Evolutionary conservation across 2,888 invertebrate species (phyloP), one percentile per base, ranked within the genome.

Genomic region (Sminthurides aquaticus): DNA sequence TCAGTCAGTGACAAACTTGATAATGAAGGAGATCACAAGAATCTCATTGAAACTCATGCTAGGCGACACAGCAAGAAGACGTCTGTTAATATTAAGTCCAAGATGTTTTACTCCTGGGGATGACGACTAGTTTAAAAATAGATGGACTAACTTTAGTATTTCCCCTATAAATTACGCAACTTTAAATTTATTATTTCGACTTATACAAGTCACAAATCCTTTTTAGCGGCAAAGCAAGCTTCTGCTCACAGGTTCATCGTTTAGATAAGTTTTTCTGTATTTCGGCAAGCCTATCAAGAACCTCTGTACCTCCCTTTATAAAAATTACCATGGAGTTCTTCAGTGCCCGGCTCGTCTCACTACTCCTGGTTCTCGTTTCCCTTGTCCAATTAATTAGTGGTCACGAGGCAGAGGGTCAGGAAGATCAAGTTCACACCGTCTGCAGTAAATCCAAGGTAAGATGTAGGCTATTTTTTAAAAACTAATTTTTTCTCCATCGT

Each of bases 371-470:
- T 15, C 15, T 34, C 5, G 43, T 15, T 5, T 34, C 15, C 8
- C 43, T 34, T 34, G 8, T 34, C 43, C 43, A 34, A 11, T 5
- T 11, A 27, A 11, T 5, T 27, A 34, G 22, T 60, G 34, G 11
- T 43, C 49, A 49, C 27, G 60, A 49, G 25, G 60, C 18, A 8
- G 60, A 24, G 55, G 62, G 24, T 57, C n/a, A 20, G 27, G 25
- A 62, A 34, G 15, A 34, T 34, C 52, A 52, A 52, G 52, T 52
- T 15, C 52, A 64, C 27, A 34, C 58, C 15, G 52, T 64, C 15
- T 64, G 64, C 52, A 64, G 59, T 20, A 64, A 59, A n/a, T 64
- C 64, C 5, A 57, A 63, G 58, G 63, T 63, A n/a, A 27, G 43
- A 11, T 15, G 43, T 11, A n/a, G 34, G 24, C 22, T 2, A 56